Conservation (phyloP, 2,888 invertebrate species). For the Sylvicola cinctus region DNA sequence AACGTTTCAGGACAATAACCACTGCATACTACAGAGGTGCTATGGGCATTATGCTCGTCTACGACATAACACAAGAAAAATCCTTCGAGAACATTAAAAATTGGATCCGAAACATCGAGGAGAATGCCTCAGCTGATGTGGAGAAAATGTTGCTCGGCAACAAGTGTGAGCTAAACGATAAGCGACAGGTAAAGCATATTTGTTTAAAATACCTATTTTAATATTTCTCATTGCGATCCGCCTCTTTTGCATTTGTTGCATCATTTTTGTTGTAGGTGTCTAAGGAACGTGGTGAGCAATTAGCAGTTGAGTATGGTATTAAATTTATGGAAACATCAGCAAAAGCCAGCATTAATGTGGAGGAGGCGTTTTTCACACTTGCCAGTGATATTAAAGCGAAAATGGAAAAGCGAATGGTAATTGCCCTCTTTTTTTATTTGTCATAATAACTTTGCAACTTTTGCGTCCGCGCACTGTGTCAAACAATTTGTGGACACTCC, state of each 20-base stretch:
- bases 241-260: not conserved
- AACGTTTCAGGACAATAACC: slow-evolving; percentile 95
- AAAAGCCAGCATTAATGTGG: slow-evolving; percentile 93
- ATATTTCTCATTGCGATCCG: not conserved
- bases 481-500: no score
- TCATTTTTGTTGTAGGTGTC: slow-evolving; percentile 39
- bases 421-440: no score
- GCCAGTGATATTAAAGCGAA: slow-evolving; percentile 95
- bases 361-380: slow-evolving; percentile 92
- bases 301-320: slow-evolving; percentile 94
- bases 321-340: slow-evolving; percentile 99
- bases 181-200: slow-evolving; percentile 47
- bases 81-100: slow-evolving; percentile 98
- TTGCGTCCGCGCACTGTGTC: no score
- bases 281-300: slow-evolving; percentile 88
- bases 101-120: slow-evolving; percentile 98
- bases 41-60: slow-evolving; percentile 99
- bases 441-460: no score
- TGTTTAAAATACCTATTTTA: no score
- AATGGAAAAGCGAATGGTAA: slow-evolving; percentile 95
- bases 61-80: slow-evolving; percentile 98
- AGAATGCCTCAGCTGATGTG: slow-evolving; percentile 96
- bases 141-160: slow-evolving; percentile 98
- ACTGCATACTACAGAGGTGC: slow-evolving; percentile 99
- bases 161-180: slow-evolving; percentile 94